These are phyloP conservation scores for Caerostris extrusa DNA, from an alignment of 1,140 invertebrate species.

Conservation along the genomic window DNA sequence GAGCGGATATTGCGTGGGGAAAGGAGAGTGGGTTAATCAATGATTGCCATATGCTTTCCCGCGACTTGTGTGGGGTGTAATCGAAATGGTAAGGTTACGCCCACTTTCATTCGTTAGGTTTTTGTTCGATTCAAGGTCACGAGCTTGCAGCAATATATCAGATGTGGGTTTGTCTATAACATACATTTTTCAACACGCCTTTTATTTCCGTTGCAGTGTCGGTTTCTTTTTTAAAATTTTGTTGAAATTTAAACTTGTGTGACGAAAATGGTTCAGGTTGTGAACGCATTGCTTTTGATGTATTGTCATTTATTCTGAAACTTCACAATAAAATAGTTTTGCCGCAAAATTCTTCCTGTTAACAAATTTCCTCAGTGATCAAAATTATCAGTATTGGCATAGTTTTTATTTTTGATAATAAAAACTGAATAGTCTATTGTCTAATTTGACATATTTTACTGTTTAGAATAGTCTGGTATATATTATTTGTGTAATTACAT, in stretches of 20 bases:
- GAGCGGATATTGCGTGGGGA: background rate
- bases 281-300: background rate
- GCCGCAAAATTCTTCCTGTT: too few species aligned
- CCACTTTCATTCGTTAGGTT: constrained; percentile 6
- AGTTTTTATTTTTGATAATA: too few species aligned
- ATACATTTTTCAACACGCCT: background rate
- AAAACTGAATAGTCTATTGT: too few species aligned
- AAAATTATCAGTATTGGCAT: too few species aligned
- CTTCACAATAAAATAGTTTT: too few species aligned
- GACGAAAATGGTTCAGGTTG: background rate
- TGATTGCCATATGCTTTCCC: constrained; percentile 28
- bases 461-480: too few species aligned
- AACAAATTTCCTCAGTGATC: too few species aligned
- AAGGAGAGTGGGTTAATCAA: constrained; percentile 50
- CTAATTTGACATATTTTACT: too few species aligned
- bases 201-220: constrained; percentile 6
- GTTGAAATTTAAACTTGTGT: background rate
- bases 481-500: too few species aligned
- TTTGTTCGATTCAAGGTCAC: constrained; percentile 7
- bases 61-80: constrained; percentile 29
- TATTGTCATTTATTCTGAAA: too few species aligned
- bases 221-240: background rate
- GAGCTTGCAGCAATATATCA: background rate
- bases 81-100: constrained; percentile 23
- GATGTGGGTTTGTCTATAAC: background rate